Conservation (phyloP, 2,888 invertebrate genomes). For the Corbicula japonica region DNA sequence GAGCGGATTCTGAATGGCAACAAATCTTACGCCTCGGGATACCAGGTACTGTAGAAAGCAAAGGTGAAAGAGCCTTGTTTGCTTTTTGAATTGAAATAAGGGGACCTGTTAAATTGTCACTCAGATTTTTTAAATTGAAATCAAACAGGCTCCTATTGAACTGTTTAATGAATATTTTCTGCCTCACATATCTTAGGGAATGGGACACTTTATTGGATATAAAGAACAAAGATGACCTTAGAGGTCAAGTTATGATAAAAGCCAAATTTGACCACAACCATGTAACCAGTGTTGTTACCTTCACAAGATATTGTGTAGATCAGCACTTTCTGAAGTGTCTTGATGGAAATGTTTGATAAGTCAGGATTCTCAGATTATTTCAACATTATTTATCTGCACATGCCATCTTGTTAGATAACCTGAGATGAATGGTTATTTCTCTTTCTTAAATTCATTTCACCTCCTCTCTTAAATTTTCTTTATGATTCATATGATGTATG, state of each 20-base stretch:
- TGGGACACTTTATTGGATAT: slow-evolving; percentile 13
- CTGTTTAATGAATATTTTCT: slow-evolving; percentile 41
- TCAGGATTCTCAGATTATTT: no score
- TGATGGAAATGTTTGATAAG: slow-evolving; percentile 25
- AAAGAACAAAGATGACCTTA: slow-evolving; percentile 30
- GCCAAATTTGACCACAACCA: no score
- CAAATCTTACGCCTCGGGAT: slow-evolving; percentile 25
- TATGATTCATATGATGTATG: no score
- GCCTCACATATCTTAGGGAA: slow-evolving; percentile 9
- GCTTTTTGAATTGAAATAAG: slow-evolving; percentile 18
- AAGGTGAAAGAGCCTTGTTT: slow-evolving; percentile 20
- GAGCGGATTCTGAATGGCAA: slow-evolving; percentile 21
- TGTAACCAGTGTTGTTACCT: no score
- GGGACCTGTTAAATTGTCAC: slow-evolving; percentile 44
- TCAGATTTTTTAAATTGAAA: slow-evolving; percentile 40
- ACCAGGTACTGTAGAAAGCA: slow-evolving; percentile 7
- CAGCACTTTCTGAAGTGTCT: slow-evolving; percentile 7
- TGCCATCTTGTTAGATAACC: no score
- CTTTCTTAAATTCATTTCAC: no score
- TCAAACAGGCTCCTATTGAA: slow-evolving; percentile 29
- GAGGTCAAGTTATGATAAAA: slow-evolving; percentile 22
- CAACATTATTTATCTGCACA: no score
- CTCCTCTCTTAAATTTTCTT: no score
- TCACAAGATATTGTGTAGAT: no score
- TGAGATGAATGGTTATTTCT: no score